Base-by-base conservation (phyloP, 2,888 invertebrate genomes). In the Coronaproctus castanopsis region DNA sequence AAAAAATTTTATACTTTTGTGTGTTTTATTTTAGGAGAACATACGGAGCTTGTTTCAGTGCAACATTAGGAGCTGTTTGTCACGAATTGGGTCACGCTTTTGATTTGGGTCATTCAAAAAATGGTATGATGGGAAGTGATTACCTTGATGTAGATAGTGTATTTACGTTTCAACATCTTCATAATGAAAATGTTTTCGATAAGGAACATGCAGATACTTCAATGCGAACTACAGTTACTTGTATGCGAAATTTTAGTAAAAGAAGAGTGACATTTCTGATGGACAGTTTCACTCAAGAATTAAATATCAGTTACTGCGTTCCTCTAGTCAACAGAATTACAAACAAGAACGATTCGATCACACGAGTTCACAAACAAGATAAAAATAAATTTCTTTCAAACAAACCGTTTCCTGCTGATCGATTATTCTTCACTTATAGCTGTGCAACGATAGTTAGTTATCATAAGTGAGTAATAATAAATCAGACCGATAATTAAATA, bases 61-160 rank as follows among this genome's bases (percentile, higher is more conserved):
- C 92, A 3, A 90, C 90, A 20, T 73, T 96, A 51, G 95, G 95
- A 19, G 85, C 91, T 19, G 85, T 88, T 8, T 82, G 91, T 51
- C 96, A 96, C 71, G 96, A 96, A 76, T 76, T 96, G 54, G 89
- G 89, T 19, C 96, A 96, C 70, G 88, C 88, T 0, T 91, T 96
- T 71, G 91, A 93, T 73, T 77, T 96, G 60, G 93, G 91, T 0
- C 95, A 96, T 70, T 87, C 90, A 0, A 79, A 81, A 66, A 80
- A 84, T 65, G 95, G 95, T 20, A 86, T 96, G 61, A 96, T 96
- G 96, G 89, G 88, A 52, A 79, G 85, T 69, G 90, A 88, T 52
- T 90, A 89, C 70, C 87, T 89, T 70, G 83, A 87, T 66, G 78
- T 90, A 58, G 81, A 87, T 68, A 77, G 82, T 61, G 82, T 87